Conservation (phyloP, 1,140 invertebrate genomes). For the Steinernema feltiae region DNA sequence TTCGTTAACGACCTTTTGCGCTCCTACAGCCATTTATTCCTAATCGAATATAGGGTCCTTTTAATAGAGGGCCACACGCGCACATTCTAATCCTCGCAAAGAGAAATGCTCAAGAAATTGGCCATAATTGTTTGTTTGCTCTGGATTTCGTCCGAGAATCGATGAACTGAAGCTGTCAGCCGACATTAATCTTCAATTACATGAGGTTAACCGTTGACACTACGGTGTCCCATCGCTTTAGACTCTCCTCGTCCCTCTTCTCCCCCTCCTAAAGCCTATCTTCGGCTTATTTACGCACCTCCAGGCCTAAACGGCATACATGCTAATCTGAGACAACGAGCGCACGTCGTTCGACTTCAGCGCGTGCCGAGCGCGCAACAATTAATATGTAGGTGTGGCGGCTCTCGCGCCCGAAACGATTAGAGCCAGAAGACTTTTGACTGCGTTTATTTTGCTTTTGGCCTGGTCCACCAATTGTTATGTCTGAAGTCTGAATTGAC, state of each 20-base stretch:
- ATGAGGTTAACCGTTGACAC: background rate
- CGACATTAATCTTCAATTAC: background rate
- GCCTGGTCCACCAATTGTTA: background rate
- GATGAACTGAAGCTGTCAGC: background rate
- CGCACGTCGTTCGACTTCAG: slow-evolving; percentile 3
- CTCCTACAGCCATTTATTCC: background rate
- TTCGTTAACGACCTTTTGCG: slow-evolving; percentile 7
- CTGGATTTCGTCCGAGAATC: background rate
- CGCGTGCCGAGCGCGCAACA: background rate
- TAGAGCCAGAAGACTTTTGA: slow-evolving; percentile 12
- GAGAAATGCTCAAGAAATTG: background rate
- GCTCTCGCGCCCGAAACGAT: slow-evolving; percentile 9
- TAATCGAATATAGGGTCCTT: background rate
- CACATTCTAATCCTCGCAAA: background rate
- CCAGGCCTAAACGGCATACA: background rate
- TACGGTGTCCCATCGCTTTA: background rate
- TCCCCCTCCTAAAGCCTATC: background rate
- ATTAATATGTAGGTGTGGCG: slow-evolving; percentile 10
- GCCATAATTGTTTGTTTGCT: slow-evolving; percentile 12
- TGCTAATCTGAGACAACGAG: slow-evolving; percentile 11
- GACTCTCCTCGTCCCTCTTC: background rate
- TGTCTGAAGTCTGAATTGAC: background rate
- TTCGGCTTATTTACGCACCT: background rate
- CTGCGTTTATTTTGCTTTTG: background rate
- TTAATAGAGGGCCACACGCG: slow-evolving; percentile 3